A percentile compares a stretch with the other conserved stretches of the same genome.
These are phyloP conservation scores for Physella acuta DNA, from an alignment of 1,140 invertebrate species.

Conservation along the genomic window DNA sequence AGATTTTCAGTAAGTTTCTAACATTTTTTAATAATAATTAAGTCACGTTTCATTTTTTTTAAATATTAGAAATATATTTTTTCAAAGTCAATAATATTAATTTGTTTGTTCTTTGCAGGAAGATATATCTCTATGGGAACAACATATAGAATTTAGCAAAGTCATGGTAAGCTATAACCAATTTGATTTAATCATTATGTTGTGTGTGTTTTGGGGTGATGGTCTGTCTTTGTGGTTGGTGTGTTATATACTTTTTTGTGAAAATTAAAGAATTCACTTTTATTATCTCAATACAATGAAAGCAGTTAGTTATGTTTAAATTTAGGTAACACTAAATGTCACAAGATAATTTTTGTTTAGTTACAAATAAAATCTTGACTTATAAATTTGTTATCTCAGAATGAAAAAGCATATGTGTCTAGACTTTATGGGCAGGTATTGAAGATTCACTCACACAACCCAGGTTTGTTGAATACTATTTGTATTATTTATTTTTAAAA, in stretches of 20 bases:
- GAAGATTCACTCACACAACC: constrained; percentile 18
- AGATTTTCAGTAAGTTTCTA: constrained; percentile 19
- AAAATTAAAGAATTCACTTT: too few species aligned
- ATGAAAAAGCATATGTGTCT: constrained; percentile 22
- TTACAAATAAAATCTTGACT: too few species aligned
- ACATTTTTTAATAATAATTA: background rate
- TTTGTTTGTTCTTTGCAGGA: too few species aligned
- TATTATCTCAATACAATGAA: too few species aligned
- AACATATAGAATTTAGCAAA: constrained; percentile 23
- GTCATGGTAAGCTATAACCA: constrained; percentile 12
- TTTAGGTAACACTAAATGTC: too few species aligned
- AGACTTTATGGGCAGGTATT: constrained; percentile 14
- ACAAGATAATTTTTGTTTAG: too few species aligned
- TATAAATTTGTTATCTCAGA: constrained; percentile 5
- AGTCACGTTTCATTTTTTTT: background rate
- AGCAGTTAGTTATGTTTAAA: too few species aligned
- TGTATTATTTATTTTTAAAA: too few species aligned
- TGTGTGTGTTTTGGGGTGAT: background rate
- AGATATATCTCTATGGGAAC: constrained; percentile 9
- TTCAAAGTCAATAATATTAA: too few species aligned
- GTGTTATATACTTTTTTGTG: too few species aligned
- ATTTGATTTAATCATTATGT: background rate
- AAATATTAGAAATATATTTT: too few species aligned
- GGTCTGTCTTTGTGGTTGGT: background rate
- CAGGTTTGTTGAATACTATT: too few species aligned